These are phyloP conservation scores for Sesamia nonagrioides DNA, from an alignment of 1,140 invertebrate genomes.

Conservation along the genomic window DNA sequence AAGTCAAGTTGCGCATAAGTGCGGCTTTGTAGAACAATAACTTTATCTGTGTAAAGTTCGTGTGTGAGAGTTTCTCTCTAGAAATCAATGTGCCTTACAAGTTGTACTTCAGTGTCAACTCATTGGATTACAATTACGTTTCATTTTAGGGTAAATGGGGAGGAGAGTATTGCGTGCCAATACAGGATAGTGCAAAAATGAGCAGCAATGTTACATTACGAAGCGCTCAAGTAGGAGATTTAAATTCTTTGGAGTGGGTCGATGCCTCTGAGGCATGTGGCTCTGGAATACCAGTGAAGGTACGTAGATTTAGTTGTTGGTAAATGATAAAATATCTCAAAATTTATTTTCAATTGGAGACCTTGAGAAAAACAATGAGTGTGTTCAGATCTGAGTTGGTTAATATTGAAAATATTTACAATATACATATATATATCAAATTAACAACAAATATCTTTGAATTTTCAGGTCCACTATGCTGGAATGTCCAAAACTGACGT, in stretches of 20 bases:
- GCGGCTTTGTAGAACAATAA: too few species aligned
- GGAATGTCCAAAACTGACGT: slow-evolving; percentile 55
- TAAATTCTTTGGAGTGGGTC: slow-evolving; percentile 57
- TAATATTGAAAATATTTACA: not conserved
- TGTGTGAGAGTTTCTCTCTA: not conserved
- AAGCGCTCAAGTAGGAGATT: slow-evolving; percentile 49
- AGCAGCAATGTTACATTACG: slow-evolving; percentile 41
- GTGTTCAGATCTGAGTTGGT: too few species aligned
- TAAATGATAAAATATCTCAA: too few species aligned
- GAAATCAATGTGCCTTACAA: not conserved
- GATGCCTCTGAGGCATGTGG: slow-evolving; percentile 23
- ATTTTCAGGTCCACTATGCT: slow-evolving; percentile 63
- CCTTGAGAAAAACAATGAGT: too few species aligned
- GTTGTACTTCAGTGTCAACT: not conserved
- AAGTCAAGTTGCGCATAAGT: too few species aligned
- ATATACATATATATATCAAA: not conserved
- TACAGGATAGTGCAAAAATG: not conserved
- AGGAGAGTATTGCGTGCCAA: slow-evolving; percentile 53
- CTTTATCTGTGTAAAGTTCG: too few species aligned
- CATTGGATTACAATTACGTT: not conserved
- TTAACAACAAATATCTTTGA: not conserved
- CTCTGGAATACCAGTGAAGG: slow-evolving; percentile 54
- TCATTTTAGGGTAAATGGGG: slow-evolving; percentile 53
- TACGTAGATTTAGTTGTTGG: slow-evolving; percentile 14
- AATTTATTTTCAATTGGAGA: too few species aligned